Conservation (phyloP, 1,140 invertebrate genomes). For the Lysiphlebus fabarum region DNA sequence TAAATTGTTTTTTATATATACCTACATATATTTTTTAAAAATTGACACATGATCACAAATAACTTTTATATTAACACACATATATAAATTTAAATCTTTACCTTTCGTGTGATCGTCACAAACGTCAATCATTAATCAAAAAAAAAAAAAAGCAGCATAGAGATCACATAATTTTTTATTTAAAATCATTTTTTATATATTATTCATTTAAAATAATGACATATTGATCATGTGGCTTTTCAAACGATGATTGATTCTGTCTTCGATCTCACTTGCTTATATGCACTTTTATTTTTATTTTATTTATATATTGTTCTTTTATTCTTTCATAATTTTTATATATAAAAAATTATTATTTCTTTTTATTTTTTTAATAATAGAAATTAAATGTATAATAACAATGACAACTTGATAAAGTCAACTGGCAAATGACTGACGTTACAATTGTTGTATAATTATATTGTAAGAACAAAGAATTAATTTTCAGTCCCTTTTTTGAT, state of each 20-base stretch:
- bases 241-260: slow-evolving; percentile 21
- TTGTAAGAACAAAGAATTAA: slow-evolving; percentile 28
- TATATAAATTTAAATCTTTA: not conserved
- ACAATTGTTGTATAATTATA: slow-evolving; percentile 14
- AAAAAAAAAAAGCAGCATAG: not conserved
- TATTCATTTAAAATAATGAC: slow-evolving; percentile 18
- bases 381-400: no score
- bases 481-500: slow-evolving; percentile 17
- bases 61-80: not conserved
- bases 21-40: slow-evolving; percentile 5
- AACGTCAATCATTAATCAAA: slow-evolving; percentile 21
- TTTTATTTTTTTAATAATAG: no score
- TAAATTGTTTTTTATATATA: slow-evolving; percentile 42
- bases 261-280: slow-evolving; percentile 1
- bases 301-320: not conserved
- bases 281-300: slow-evolving; percentile 9
- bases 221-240: slow-evolving; percentile 14
- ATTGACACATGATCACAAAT: not conserved
- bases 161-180: not conserved
- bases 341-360: no score
- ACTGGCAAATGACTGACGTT: slow-evolving; percentile 14
- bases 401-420: no score
- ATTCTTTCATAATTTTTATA: no score
- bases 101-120: slow-evolving; percentile 15
- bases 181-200: slow-evolving; percentile 8